These are phyloP conservation scores for Laterallus jamaicensis DNA, from an alignment of 2,113 vertebrate genomes.

Conservation along the genomic window DNA sequence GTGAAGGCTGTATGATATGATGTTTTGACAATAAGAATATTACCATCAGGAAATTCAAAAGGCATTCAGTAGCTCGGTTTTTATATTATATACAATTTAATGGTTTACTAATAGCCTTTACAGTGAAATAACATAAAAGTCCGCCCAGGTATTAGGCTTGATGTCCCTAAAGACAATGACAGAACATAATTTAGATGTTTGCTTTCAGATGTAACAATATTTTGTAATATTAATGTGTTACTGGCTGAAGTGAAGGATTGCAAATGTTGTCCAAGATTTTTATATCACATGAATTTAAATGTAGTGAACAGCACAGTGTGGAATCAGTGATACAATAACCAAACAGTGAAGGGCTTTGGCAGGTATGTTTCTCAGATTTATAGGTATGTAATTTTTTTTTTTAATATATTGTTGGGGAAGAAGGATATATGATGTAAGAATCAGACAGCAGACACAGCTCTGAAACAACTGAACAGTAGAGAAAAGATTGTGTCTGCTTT, in stretches of 20 bases:
- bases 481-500: not conserved
- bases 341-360: not conserved
- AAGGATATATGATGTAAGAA: not conserved
- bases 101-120: not conserved
- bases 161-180: not conserved
- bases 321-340: not conserved
- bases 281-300: not conserved
- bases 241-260: not conserved
- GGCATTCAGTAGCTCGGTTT: not conserved
- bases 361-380: not conserved
- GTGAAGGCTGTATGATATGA: not conserved
- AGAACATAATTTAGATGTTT: not conserved
- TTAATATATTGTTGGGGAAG: not conserved
- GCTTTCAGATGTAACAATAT: not conserved
- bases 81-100: not conserved
- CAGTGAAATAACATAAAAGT: not conserved
- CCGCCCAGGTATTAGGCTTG: not conserved
- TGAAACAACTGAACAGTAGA: not conserved
- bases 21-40: conserved; percentile 20
- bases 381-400: not conserved
- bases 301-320: not conserved
- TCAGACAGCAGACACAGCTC: not conserved
- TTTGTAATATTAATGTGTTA: not conserved
- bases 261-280: not conserved
- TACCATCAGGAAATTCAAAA: conserved; percentile 1